Evolutionary conservation across 2,797 vertebrate species (phyloP).

Genomic region (Pagetopsis macropterus): DNA sequence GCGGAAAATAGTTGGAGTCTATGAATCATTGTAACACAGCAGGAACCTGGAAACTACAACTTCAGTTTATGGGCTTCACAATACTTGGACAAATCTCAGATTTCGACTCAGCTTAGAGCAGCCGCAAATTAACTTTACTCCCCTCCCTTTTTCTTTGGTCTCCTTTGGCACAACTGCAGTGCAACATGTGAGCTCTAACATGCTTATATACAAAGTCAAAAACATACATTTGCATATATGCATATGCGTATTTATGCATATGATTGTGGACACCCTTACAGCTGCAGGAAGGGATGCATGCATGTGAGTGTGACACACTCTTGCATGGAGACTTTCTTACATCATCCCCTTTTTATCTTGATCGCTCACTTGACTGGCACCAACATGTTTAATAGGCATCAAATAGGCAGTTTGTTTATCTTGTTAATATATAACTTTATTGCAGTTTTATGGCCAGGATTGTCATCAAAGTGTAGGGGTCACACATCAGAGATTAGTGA

Average conservation of each 20-base stretch:
- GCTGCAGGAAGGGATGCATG: slow-evolving; percentile 18
- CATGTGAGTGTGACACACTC: slow-evolving; percentile 15
- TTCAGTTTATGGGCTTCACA: slow-evolving; percentile 48
- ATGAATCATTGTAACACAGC: slow-evolving; percentile 59
- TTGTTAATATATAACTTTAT: slow-evolving; percentile 9
- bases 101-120: slow-evolving; percentile 21
- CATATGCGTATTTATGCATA: slow-evolving; percentile 27
- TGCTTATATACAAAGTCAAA: slow-evolving; percentile 29
- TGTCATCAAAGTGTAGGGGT: background rate
- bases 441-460: slow-evolving; percentile 2
- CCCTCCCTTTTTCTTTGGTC: slow-evolving; percentile 17
- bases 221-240: slow-evolving; percentile 22
- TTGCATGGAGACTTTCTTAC: slow-evolving; percentile 7
- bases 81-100: slow-evolving; percentile 52
- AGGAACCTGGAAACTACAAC: slow-evolving; percentile 59
- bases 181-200: slow-evolving; percentile 2
- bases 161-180: background rate
- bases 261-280: background rate
- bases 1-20: slow-evolving; percentile 19
- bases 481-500: slow-evolving; percentile 50
- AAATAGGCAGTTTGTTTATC: background rate
- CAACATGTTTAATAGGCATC: background rate
- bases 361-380: background rate
- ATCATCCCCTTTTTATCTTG: slow-evolving; percentile 9
- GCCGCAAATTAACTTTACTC: slow-evolving; percentile 47